Percentiles rank a stretch among this genome's conserved stretches.
phyloP scores from a whole-genome alignment of 2,797 vertebrate genomes.

The Coracias cyanogaster region DNA sequence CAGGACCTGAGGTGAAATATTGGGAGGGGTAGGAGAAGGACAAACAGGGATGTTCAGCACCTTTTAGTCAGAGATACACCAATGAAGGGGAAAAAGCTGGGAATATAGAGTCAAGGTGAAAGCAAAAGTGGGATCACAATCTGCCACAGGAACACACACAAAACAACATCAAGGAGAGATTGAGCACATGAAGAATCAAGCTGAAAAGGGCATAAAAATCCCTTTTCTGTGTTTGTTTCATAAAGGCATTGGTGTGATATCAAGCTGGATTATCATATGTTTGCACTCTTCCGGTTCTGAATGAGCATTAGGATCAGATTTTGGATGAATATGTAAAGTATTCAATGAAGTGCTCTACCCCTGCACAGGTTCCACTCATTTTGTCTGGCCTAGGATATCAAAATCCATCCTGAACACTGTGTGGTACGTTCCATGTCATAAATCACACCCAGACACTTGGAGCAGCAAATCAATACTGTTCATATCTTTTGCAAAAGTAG shows the following conservation, averaged over 20 bases:
- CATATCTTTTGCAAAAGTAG: conserved; percentile 39
- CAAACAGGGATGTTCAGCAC: not conserved
- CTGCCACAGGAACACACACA: not conserved
- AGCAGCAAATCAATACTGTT: conserved; percentile 60
- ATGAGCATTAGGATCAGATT: not conserved
- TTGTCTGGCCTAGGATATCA: not conserved
- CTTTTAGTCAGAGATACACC: not conserved
- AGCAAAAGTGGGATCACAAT: not conserved
- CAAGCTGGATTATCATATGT: not conserved
- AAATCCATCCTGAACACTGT: conserved; percentile 3
- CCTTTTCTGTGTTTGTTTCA: not conserved
- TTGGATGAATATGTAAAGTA: not conserved
- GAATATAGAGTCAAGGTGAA: not conserved
- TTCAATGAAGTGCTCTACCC: not conserved
- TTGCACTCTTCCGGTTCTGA: not conserved
- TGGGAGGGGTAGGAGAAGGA: rapidly evolving
- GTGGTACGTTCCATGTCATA: conserved; percentile 55
- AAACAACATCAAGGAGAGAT: not conserved
- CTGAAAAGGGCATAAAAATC: not conserved
- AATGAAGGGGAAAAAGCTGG: not conserved
- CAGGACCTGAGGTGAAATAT: not conserved
- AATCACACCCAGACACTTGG: conserved; percentile 48
- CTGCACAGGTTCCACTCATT: not conserved
- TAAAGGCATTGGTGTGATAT: not conserved
- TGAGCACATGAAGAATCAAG: not conserved